Evolutionary conservation across 2,888 invertebrate species (phyloP).

Genomic region (Scotopteryx bipunctaria): DNA sequence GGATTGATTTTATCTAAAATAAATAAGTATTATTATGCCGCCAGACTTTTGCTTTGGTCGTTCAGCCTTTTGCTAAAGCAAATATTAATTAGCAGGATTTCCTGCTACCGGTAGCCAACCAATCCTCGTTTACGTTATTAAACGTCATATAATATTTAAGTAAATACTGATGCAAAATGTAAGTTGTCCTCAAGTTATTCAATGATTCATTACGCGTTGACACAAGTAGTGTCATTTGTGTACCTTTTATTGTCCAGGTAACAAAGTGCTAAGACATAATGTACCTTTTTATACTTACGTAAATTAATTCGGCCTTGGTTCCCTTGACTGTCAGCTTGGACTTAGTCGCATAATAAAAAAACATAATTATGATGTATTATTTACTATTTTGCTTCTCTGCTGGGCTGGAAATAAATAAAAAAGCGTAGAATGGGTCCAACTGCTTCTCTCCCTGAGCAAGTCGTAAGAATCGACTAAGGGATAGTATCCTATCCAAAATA

Average conservation of each 20-base stretch:
- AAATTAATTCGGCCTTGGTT: neutral
- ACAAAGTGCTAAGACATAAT: neutral
- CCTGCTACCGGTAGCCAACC: constrained; percentile 3
- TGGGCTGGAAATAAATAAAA: no score
- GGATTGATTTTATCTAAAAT: no score
- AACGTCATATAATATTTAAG: constrained; percentile 18
- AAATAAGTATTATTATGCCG: no score
- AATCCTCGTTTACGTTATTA: constrained; percentile 6
- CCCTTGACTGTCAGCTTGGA: neutral
- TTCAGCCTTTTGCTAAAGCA: neutral
- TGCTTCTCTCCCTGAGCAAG: no score
- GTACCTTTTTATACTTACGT: neutral
- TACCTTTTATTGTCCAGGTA: neutral
- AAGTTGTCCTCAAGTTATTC: constrained; percentile 15
- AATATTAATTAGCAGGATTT: constrained; percentile 9
- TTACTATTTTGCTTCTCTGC: no score
- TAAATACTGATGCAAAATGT: constrained; percentile 12
- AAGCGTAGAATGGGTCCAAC: no score
- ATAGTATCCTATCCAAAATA: no score
- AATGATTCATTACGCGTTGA: constrained; percentile 11
- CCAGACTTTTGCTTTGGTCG: no score
- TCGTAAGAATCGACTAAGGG: no score
- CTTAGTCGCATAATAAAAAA: no score
- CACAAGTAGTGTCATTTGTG: constrained; percentile 1
- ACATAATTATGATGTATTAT: no score